Evolutionary conservation across 2,888 invertebrate species (phyloP).

Genomic region (Heterodera filipjevi): DNA sequence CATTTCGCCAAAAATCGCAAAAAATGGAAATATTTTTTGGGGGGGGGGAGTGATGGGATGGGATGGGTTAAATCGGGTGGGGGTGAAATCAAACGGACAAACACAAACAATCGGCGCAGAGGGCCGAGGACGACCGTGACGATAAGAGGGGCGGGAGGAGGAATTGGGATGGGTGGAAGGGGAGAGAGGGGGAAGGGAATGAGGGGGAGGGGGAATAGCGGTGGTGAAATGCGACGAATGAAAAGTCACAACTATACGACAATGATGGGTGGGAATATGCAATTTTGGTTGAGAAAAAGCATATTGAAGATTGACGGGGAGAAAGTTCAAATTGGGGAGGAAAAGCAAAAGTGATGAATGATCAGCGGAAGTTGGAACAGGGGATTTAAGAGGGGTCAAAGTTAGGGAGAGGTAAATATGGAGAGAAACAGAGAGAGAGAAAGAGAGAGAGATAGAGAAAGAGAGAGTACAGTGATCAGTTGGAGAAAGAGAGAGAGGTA

Average conservation of each 20-base stretch:
- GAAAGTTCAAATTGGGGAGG: background rate
- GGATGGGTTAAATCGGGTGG: background rate
- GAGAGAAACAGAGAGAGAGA: too few relatives aligned
- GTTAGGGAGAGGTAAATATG: too few relatives aligned
- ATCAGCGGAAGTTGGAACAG: too few relatives aligned
- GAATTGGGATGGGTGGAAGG: background rate
- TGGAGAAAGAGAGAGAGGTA: too few relatives aligned
- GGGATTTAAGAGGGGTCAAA: background rate
- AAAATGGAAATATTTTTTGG: background rate
- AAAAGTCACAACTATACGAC: background rate
- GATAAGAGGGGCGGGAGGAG: background rate
- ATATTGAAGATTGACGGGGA: background rate
- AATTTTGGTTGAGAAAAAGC: background rate
- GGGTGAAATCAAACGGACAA: background rate
- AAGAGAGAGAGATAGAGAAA: too few relatives aligned
- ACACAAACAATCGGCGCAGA: background rate
- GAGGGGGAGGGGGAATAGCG: background rate
- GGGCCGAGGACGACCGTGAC: conserved; percentile 1
- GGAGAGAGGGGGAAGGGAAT: background rate
- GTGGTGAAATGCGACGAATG: background rate
- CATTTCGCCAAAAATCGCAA: background rate
- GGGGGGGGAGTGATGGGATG: background rate
- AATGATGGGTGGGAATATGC: background rate
- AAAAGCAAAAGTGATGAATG: background rate
- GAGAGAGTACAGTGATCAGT: too few relatives aligned